phyloP scores from a whole-genome alignment of 2,797 vertebrate genomes.

The Thamnophis elegans region DNA sequence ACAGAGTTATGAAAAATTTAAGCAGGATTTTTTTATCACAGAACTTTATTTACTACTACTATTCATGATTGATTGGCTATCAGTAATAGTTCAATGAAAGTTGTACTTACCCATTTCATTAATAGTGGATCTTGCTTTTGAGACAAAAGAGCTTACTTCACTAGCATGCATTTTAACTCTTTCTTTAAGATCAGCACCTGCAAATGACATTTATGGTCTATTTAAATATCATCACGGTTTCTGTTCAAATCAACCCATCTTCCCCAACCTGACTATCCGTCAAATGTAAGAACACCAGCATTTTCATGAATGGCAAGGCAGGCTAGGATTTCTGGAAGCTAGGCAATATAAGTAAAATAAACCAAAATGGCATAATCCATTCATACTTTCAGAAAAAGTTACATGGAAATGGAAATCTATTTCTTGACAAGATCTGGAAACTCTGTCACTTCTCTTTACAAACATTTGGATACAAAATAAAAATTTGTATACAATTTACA shows the following conservation, averaged over 20 bases:
- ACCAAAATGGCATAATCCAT: neutral
- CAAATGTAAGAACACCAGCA: neutral
- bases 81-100: neutral
- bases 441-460: neutral
- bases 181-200: conserved; percentile 97
- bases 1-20: neutral
- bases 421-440: neutral
- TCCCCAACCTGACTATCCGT: neutral
- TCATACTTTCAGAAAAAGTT: neutral
- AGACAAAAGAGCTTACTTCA: conserved; percentile 94
- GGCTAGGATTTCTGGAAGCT: neutral
- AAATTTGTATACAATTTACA: neutral
- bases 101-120: conserved; percentile 87
- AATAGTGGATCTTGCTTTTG: conserved; percentile 88
- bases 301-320: neutral
- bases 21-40: neutral
- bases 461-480: neutral
- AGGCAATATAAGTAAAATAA: neutral
- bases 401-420: neutral
- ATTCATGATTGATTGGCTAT: neutral
- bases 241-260: neutral
- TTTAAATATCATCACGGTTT: neutral
- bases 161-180: conserved; percentile 92
- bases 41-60: neutral
- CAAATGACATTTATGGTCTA: conserved; percentile 59